Evolutionary conservation across 1,140 invertebrate species (phyloP).

Genomic region (Tigriopus japonicus): DNA sequence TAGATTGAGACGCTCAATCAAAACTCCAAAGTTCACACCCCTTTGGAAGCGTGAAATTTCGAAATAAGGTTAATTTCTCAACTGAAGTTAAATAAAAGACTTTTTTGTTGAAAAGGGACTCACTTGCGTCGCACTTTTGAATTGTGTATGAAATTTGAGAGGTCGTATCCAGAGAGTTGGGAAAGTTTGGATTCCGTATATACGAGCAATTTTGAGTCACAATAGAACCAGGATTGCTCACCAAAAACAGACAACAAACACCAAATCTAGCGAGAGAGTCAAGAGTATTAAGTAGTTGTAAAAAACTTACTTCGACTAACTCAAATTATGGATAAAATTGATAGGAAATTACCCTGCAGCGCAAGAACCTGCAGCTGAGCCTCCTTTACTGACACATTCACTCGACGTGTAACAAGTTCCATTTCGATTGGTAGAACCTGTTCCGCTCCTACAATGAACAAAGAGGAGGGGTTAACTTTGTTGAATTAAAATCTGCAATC

Average conservation of each 20-base stretch:
- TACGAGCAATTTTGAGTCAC: not conserved
- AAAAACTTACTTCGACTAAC: too few species aligned
- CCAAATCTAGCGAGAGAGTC: not conserved
- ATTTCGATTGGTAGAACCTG: not conserved
- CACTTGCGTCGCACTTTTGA: not conserved
- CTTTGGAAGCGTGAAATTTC: too few species aligned
- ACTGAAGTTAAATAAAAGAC: too few species aligned
- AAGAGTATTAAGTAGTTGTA: too few species aligned
- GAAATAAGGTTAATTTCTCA: too few species aligned
- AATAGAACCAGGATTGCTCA: not conserved
- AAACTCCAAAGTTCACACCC: too few species aligned
- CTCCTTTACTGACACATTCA: not conserved
- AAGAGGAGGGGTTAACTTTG: too few species aligned
- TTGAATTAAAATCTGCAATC: too few species aligned
- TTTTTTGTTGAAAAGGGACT: too few species aligned
- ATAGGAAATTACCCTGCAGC: constrained; percentile 9
- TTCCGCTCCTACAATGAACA: not conserved
- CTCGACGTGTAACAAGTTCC: not conserved
- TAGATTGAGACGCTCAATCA: too few species aligned
- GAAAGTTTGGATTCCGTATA: not conserved
- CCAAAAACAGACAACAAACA: not conserved
- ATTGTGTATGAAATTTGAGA: not conserved
- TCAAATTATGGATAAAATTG: too few species aligned
- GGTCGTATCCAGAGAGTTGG: not conserved
- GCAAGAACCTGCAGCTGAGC: not conserved